phyloP scores from a whole-genome alignment of 2,797 vertebrate species.

The Pantherophis vulpinus region DNA sequence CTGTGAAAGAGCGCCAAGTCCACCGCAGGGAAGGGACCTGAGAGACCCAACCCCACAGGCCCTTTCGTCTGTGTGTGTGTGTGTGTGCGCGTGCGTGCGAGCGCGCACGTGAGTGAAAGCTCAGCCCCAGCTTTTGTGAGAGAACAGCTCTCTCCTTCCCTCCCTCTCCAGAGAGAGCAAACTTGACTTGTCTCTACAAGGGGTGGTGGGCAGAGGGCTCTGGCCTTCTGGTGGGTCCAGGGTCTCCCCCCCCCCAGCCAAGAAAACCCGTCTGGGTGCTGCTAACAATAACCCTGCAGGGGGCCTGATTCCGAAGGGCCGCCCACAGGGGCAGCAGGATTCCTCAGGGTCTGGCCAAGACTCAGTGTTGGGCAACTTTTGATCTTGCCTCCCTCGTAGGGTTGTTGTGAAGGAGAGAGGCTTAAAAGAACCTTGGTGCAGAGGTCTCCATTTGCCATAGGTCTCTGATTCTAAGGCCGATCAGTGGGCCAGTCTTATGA shows the following conservation, averaged over 20 bases:
- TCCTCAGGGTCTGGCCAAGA: background rate
- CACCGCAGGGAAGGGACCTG: background rate
- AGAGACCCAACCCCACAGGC: background rate
- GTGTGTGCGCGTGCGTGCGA: background rate
- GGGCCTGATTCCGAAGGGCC: background rate
- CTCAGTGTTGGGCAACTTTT: background rate
- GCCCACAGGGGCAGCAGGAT: background rate
- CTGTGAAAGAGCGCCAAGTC: background rate
- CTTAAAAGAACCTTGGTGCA: background rate
- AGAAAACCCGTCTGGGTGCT: background rate
- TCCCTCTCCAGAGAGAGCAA: background rate
- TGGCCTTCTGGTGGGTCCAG: background rate
- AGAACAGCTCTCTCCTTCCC: background rate
- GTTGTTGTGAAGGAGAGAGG: background rate
- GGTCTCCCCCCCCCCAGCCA: background rate
- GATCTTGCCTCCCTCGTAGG: background rate
- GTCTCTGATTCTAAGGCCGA: background rate
- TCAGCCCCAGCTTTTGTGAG: background rate
- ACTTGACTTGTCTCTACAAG: background rate
- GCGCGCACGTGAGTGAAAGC: rapidly evolving
- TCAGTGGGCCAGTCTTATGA: too few species aligned
- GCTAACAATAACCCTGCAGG: background rate
- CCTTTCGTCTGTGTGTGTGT: background rate
- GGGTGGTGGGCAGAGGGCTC: background rate
- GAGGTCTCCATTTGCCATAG: background rate